phyloP scores from a whole-genome alignment of 2,797 vertebrate genomes.

The Crocodylus rhombifer region DNA sequence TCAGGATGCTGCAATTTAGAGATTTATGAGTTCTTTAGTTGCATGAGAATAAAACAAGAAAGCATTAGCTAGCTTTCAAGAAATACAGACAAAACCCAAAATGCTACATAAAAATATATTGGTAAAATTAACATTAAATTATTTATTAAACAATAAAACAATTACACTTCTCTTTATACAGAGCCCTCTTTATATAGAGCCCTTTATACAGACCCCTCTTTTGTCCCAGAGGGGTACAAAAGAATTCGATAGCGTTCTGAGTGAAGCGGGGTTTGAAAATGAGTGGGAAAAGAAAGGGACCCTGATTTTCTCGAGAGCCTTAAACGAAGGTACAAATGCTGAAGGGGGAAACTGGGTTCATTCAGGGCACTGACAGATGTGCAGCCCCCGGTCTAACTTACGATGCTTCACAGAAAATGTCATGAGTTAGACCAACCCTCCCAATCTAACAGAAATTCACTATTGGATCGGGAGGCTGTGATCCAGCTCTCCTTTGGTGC shows the following conservation, averaged over 20 bases:
- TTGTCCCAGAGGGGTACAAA: not conserved
- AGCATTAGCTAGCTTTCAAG: slow-evolving; percentile 50
- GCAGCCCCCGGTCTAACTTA: too few species aligned
- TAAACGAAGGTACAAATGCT: slow-evolving; percentile 33
- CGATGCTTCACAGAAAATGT: too few species aligned
- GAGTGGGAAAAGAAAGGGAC: not conserved
- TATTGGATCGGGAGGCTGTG: too few species aligned
- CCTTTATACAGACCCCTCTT: not conserved
- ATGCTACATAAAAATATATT: slow-evolving; percentile 62
- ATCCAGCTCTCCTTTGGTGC: too few species aligned
- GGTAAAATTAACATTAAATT: slow-evolving; percentile 81
- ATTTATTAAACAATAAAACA: slow-evolving; percentile 81
- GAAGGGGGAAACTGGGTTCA: slow-evolving; percentile 9
- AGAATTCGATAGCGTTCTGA: not conserved
- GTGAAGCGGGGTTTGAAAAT: slow-evolving; percentile 14
- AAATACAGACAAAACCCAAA: slow-evolving; percentile 62
- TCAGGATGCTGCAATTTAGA: slow-evolving; percentile 50
- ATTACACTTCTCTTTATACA: slow-evolving; percentile 68
- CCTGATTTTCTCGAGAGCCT: slow-evolving; percentile 50
- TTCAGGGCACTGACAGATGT: not conserved
- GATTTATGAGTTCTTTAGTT: slow-evolving; percentile 61
- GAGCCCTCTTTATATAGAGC: slow-evolving; percentile 63
- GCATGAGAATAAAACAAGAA: slow-evolving; percentile 50
- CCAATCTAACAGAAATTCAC: too few species aligned
- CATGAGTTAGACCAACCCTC: too few species aligned